Base-by-base conservation (phyloP, 1,140 invertebrate species). In the Drosophila gunungcola region DNA sequence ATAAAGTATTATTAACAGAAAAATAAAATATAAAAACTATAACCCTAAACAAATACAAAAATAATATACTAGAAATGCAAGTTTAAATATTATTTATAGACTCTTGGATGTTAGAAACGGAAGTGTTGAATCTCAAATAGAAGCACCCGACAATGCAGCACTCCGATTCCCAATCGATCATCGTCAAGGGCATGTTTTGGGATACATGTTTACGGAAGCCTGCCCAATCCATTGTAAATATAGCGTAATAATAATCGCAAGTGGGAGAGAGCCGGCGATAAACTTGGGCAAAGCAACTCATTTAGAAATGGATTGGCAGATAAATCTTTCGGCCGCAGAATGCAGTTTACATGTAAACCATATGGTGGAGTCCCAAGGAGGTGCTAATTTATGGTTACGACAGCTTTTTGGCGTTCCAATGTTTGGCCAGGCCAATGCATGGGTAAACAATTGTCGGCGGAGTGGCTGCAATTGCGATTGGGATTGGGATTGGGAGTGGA, bases 341-440 rank as follows among this genome's bases (percentile, higher is more conserved):
- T 85, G 81, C 81, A 80, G 63, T 73, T 78, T 84, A 61, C 72
- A 79, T 70, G 52, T 34, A 58, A 80, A 67, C 83, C 83, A 86
- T 86, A 86, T 88, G 83, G 83, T 81, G 53, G 58, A 84, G 60
- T 70, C 69, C 57, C 57, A 67, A 68, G 78, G 65, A 86, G 82
- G 78, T 86, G 78, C 54, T 86, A 86, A 81, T 86, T 86, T 81
- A 86, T 81, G 82, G 57, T 85, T 70, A 85, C 82, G 73, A 85
- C 82, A 80, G 68, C 82, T 73, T 78, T 72, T 79, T 81, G 79
- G 78, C 79, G 62, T 73, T 81, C 41, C 58, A 42, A 62, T 73
- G 60, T 65, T 65, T 55, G 55, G 56, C 42, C 49, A 41, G 34
- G 21, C 39, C 53, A 38, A 60, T 72, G 45, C 34, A 73, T 16